Base-by-base conservation (phyloP, 2,888 invertebrate genomes). In the Celastrina argiolus region DNA sequence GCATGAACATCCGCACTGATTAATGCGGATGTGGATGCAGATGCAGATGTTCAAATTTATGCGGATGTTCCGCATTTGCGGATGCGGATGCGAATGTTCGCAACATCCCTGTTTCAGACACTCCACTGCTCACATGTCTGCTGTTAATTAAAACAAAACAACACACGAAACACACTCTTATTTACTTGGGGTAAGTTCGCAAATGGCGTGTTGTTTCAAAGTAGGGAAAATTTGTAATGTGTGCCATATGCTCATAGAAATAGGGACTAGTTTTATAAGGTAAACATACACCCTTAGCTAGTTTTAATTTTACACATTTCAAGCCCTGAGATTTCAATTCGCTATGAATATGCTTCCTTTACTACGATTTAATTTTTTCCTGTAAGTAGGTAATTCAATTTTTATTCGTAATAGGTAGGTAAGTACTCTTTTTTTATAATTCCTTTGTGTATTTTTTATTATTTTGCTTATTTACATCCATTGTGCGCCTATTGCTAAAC, bases 281-380 rank as follows among this genome's bases (percentile, higher is more conserved):
- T 59, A 31, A 42, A 59, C 14, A 63, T 42, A 41, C 64, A 66
- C 63, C 66, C 69, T 59, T 12, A 36, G 16, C 18, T 36, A 59
- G 65, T 64, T 71, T 71, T 70, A 71, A 72, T 72, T 73, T 72
- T 72, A 66, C 69, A 68, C 69, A 72, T 74, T 69, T 72, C 71
- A 65, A 71, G 68, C 69, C 69, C 66, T 67, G 67, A 69, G 70
- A 72, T 69, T 72, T 73, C 70, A 70, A 70, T 71, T 68, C 70
- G 70, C 70, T 65, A 64, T 64, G 67, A 67, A 64, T 63, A 58
- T 69, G 71, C 71, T 59, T 66, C 67, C 66, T 66, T 67, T 66
- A 59, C 22, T 0, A n/a, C 22, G 56, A 56, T 56, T 56, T 56
- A 28, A 14, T 56, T 12, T 41, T 28, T 56, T 56, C 22, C n/a